These are phyloP conservation scores for Cremastobaeus sp. DNA, from an alignment of 2,888 invertebrate genomes.

Conservation along the genomic window DNA sequence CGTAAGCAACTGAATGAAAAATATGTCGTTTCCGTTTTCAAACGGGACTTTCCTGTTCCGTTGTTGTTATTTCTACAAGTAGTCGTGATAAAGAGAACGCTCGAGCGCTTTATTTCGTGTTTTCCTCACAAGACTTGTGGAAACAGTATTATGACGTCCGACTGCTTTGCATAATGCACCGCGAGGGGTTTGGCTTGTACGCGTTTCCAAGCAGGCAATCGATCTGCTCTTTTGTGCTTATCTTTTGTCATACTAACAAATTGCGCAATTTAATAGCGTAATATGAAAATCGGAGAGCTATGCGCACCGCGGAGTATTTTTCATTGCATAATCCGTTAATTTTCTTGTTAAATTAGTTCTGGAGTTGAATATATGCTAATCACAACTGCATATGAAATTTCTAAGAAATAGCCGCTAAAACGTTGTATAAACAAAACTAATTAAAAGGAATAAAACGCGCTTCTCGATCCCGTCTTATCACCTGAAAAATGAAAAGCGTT, in stretches of 20 bases:
- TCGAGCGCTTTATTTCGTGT: conserved; percentile 48
- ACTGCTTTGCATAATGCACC: conserved; percentile 58
- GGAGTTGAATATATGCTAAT: conserved; percentile 9
- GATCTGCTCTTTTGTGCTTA: conserved; percentile 52
- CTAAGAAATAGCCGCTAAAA: too few species aligned
- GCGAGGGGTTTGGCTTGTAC: conserved; percentile 38
- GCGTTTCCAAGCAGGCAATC: conserved; percentile 53
- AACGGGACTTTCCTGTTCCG: conserved; percentile 54
- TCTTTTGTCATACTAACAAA: conserved; percentile 49
- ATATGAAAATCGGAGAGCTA: conserved; percentile 20
- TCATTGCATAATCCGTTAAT: conserved; percentile 25
- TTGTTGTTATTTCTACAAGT: conserved; percentile 40
- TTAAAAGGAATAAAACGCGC: too few species aligned
- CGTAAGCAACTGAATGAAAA: conserved; percentile 51
- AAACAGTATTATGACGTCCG: conserved; percentile 58
- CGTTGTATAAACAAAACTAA: too few species aligned
- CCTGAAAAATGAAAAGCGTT: too few species aligned
- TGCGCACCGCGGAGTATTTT: conserved; percentile 4
- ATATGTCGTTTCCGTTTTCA: conserved; percentile 48
- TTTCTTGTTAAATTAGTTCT: conserved; percentile 14
- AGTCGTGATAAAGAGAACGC: conserved; percentile 47
- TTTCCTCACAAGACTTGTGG: conserved; percentile 54
- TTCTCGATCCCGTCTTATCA: too few species aligned
- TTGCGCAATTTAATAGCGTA: conserved; percentile 38
- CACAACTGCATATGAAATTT: too few species aligned